phyloP scores from a whole-genome alignment of 1,140 invertebrate genomes.

The Cyclina sinensis region DNA sequence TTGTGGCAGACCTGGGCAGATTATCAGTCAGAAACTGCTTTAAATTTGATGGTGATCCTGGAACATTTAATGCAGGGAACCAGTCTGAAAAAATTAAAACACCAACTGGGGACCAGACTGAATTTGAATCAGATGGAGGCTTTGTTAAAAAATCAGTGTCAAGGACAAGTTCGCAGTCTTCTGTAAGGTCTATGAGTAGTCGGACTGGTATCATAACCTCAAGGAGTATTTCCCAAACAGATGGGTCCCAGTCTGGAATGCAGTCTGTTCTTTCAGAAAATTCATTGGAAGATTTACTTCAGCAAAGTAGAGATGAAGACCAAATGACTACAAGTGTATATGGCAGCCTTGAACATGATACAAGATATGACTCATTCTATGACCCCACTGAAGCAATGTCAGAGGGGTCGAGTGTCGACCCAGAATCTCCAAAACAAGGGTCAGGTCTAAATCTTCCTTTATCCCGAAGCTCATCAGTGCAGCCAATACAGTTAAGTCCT shows the following conservation, averaged over 20 bases:
- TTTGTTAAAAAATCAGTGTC: constrained; percentile 32
- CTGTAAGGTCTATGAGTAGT: constrained; percentile 20
- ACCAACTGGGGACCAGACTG: constrained; percentile 35
- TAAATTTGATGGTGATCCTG: constrained; percentile 80
- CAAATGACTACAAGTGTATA: constrained; percentile 85
- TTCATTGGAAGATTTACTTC: constrained; percentile 75
- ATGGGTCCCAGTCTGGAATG: background rate
- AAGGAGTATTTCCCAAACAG: constrained; percentile 34
- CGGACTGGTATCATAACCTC: constrained; percentile 48
- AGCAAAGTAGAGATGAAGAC: constrained; percentile 70
- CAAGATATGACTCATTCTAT: constrained; percentile 61
- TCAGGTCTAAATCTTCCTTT: constrained; percentile 41
- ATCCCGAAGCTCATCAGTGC: background rate
- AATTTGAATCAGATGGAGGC: constrained; percentile 7
- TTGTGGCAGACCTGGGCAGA: constrained; percentile 94
- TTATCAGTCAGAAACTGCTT: constrained; percentile 93
- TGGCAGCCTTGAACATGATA: constrained; percentile 82
- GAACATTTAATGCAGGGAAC: constrained; percentile 73
- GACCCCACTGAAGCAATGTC: constrained; percentile 68
- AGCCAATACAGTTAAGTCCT: constrained; percentile 41
- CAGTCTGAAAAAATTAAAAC: constrained; percentile 56
- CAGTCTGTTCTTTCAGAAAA: constrained; percentile 76
- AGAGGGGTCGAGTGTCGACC: constrained; percentile 74
- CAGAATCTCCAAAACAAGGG: constrained; percentile 26
- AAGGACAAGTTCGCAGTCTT: constrained; percentile 12